These are phyloP conservation scores for Arbacia lixula DNA, from an alignment of 53 echinoderm and acorn worm genomes.

Conservation along the genomic window DNA sequence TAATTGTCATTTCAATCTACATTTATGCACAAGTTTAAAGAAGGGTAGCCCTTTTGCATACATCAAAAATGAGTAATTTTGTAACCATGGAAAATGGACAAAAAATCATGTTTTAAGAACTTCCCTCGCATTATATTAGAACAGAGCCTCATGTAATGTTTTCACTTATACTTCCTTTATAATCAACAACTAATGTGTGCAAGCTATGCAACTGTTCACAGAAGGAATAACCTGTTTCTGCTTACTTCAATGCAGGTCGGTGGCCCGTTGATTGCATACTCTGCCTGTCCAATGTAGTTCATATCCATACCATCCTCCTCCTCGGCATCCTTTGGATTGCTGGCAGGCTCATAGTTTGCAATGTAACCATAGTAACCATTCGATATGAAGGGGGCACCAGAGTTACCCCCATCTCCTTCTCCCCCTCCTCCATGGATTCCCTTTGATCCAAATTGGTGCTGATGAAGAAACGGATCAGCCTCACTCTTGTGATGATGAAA, in stretches of 20 bases:
- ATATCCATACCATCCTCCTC: slow-evolving; percentile 17
- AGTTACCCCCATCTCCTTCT: background rate
- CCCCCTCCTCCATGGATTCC: no score
- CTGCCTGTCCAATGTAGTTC: slow-evolving; percentile 13
- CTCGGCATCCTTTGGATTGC: background rate
- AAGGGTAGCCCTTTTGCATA: no score
- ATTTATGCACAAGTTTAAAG: no score
- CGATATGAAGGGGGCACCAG: background rate
- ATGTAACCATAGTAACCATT: slow-evolving; percentile 48
- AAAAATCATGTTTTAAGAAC: background rate
- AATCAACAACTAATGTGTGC: background rate
- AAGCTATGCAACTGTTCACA: background rate
- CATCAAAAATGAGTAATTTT: no score
- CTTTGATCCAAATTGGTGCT: no score
- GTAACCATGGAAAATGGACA: no score
- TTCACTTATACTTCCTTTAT: background rate
- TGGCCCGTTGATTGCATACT: slow-evolving; percentile 34
- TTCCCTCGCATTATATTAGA: no score
- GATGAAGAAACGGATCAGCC: background rate
- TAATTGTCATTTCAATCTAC: no score
- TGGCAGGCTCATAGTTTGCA: slow-evolving; percentile 3
- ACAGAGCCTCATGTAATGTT: no score
- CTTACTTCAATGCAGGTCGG: slow-evolving; percentile 26
- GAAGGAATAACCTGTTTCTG: background rate
- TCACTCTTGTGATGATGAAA: slow-evolving; percentile 5